Conservation (phyloP, 2,113 vertebrate genomes). For the Tachysurus vachellii region DNA sequence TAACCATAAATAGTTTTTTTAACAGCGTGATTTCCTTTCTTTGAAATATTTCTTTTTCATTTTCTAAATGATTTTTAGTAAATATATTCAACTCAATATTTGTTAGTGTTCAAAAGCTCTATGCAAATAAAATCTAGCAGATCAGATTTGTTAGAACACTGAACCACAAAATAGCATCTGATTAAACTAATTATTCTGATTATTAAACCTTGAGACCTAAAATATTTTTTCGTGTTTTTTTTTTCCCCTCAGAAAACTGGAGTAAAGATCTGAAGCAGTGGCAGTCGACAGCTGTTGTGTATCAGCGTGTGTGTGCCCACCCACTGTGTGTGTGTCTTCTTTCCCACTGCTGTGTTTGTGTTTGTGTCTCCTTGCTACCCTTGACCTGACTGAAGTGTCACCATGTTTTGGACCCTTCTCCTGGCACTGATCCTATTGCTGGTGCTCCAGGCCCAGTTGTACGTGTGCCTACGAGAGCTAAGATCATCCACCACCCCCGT, state of each 20-base stretch:
- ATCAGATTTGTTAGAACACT: not conserved
- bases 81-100: not conserved
- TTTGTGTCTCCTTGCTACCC: slow-evolving; percentile 34
- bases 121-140: not conserved
- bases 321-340: slow-evolving; percentile 25
- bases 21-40: not conserved
- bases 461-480: slow-evolving; percentile 69
- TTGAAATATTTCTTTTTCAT: not conserved
- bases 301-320: slow-evolving; percentile 52
- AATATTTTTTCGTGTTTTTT: slow-evolving; percentile 13
- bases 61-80: not conserved
- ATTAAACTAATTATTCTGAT: not conserved
- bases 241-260: slow-evolving; percentile 19
- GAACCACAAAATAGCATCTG: not conserved
- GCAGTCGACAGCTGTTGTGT: slow-evolving; percentile 44
- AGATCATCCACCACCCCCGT: slow-evolving; percentile 49
- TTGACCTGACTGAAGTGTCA: slow-evolving; percentile 51
- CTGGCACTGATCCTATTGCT: slow-evolving; percentile 72
- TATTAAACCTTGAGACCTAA: not conserved
- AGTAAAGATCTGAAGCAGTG: slow-evolving; percentile 17
- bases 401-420: slow-evolving; percentile 77
- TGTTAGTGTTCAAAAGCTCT: not conserved
- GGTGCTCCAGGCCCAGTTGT: slow-evolving; percentile 75
- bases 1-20: too few species aligned
- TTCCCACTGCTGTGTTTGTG: slow-evolving; percentile 31